These are phyloP conservation scores for Perca flavescens DNA, from an alignment of 2,113 vertebrate species.

Conservation along the genomic window DNA sequence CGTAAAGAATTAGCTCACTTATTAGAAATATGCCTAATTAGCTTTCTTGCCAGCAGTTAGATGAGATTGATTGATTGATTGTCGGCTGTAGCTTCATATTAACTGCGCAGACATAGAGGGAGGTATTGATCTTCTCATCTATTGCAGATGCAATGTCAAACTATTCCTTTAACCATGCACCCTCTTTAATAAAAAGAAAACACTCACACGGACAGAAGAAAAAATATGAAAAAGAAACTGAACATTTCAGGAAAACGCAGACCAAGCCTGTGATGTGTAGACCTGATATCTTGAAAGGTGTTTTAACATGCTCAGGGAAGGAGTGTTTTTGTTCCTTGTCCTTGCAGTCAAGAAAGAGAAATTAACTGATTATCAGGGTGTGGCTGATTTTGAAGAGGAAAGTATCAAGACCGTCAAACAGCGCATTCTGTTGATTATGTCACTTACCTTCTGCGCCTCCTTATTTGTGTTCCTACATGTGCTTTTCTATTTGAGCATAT, in stretches of 20 bases:
- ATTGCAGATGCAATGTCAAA: neutral
- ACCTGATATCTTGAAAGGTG: neutral
- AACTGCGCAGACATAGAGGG: no score
- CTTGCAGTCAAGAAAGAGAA: conserved; percentile 23
- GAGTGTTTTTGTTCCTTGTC: neutral
- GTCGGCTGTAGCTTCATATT: neutral
- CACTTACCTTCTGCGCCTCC: neutral
- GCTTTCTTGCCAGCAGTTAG: neutral
- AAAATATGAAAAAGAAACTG: neutral
- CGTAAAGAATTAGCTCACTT: neutral
- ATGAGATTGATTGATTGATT: neutral
- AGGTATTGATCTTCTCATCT: neutral
- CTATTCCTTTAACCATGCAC: no score
- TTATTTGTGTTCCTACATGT: neutral
- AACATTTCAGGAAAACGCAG: neutral
- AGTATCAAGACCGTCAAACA: neutral
- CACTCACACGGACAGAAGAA: neutral
- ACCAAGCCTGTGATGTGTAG: neutral
- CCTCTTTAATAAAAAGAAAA: no score
- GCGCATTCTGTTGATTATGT: conserved; percentile 28
- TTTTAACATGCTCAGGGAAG: conserved; percentile 5
- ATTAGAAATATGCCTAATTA: neutral
- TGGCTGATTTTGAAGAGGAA: conserved; percentile 16
- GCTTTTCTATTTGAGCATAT: neutral
- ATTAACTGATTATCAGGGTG: conserved; percentile 29